Percentiles rank a stretch among this genome's conserved stretches.
These are phyloP conservation scores for Neotoma lepida DNA, from an alignment of 2,113 vertebrate genomes.

Conservation along the genomic window DNA sequence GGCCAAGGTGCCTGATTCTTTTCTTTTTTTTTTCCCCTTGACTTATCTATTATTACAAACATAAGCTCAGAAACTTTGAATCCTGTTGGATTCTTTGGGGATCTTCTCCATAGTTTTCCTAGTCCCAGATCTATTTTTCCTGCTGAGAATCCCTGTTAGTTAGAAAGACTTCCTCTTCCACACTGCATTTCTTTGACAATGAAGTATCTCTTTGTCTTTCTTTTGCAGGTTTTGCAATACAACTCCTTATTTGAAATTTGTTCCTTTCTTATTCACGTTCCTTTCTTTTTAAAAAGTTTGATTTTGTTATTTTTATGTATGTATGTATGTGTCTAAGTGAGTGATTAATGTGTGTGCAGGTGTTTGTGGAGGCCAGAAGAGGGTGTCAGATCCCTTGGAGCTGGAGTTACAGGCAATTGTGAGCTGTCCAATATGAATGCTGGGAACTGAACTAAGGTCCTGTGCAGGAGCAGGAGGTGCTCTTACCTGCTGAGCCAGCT, in stretches of 20 bases:
- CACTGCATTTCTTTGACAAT: not conserved
- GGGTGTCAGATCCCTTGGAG: not conserved
- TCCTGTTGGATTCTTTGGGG: not conserved
- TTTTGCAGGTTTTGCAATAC: not conserved
- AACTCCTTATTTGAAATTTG: conserved; percentile 12
- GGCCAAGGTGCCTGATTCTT: not conserved
- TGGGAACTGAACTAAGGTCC: not conserved
- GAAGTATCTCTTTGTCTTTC: not conserved
- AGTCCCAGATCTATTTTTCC: not conserved
- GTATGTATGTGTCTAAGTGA: not conserved
- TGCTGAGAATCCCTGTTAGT: not conserved
- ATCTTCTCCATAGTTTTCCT: not conserved
- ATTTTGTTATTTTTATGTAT: not conserved
- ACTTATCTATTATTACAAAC: not conserved
- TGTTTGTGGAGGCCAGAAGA: not conserved
- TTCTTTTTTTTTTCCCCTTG: not conserved
- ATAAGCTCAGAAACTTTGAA: not conserved
- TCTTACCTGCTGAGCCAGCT: not conserved
- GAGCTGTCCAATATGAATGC: not conserved
- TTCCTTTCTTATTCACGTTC: not conserved
- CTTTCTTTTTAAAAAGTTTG: not conserved
- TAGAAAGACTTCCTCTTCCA: not conserved
- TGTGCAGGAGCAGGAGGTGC: not conserved
- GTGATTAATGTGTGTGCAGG: not conserved
- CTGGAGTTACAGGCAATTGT: not conserved